A percentile compares a stretch with the other conserved stretches of the same genome.
phyloP scores from a whole-genome alignment of 2,113 vertebrate genomes.

The Ptilorrhoa leucosticta region DNA sequence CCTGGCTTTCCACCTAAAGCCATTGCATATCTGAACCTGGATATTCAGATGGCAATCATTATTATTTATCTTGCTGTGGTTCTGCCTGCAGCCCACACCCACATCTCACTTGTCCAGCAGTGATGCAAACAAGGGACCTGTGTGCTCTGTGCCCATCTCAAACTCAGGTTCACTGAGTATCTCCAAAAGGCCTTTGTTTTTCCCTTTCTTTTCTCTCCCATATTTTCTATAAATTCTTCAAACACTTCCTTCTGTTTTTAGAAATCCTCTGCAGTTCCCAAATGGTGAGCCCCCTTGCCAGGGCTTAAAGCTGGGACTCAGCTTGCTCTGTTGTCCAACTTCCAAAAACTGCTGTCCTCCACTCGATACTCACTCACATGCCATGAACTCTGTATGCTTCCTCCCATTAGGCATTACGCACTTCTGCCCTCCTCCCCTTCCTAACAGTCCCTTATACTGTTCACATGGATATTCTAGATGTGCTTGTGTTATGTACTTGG shows the following conservation, averaged over 20 bases:
- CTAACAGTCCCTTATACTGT: background rate
- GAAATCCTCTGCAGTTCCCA: background rate
- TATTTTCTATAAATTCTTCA: background rate
- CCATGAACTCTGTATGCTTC: background rate
- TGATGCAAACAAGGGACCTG: background rate
- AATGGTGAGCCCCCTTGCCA: background rate
- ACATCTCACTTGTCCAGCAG: fast-evolving
- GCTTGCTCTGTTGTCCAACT: background rate
- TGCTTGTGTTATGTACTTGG: background rate
- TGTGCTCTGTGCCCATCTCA: background rate
- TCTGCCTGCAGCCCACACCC: background rate
- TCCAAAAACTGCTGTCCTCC: background rate
- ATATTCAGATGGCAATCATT: background rate
- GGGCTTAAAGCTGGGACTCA: background rate
- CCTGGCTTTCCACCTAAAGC: background rate
- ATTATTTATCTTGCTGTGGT: background rate
- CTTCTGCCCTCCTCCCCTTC: background rate
- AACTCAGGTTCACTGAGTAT: background rate
- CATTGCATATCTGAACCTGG: background rate
- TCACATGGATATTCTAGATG: background rate
- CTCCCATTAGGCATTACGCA: background rate
- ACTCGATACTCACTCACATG: background rate
- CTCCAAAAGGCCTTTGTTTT: background rate
- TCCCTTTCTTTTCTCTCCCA: background rate
- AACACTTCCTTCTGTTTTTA: background rate